phyloP scores from a whole-genome alignment of 2,888 invertebrate species.

The Melinaea marsaeus region DNA sequence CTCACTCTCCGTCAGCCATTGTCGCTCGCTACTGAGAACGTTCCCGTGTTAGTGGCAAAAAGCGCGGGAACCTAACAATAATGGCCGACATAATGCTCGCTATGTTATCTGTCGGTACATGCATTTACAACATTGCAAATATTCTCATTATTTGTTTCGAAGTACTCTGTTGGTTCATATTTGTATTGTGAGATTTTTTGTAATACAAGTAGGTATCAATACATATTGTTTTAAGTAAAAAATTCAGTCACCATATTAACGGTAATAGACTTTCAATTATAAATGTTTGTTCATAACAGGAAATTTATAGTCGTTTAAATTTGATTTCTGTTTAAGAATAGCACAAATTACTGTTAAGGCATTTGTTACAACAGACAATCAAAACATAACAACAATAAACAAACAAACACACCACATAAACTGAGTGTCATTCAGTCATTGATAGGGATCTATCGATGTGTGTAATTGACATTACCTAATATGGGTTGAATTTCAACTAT shows the following conservation, averaged over 20 bases:
- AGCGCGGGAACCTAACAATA: slow-evolving; percentile 75
- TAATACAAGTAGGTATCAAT: not conserved
- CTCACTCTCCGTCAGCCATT: slow-evolving; percentile 71
- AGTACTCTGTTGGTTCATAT: slow-evolving; percentile 36
- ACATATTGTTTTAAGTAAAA: no score
- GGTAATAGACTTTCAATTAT: not conserved
- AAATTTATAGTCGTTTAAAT: slow-evolving; percentile 9
- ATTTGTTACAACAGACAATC: slow-evolving; percentile 48
- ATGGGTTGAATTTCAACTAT: slow-evolving; percentile 11
- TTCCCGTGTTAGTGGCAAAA: slow-evolving; percentile 75
- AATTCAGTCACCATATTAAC: not conserved
- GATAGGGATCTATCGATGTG: slow-evolving; percentile 10
- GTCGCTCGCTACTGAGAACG: slow-evolving; percentile 73
- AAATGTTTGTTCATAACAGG: slow-evolving; percentile 2
- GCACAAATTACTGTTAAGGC: slow-evolving; percentile 52
- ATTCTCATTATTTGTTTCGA: slow-evolving; percentile 58
- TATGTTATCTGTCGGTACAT: slow-evolving; percentile 64
- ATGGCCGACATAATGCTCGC: slow-evolving; percentile 73
- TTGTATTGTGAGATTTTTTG: slow-evolving; percentile 11
- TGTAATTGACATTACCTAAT: slow-evolving; percentile 4
- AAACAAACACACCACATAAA: slow-evolving; percentile 66
- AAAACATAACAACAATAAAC: slow-evolving; percentile 52
- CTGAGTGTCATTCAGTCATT: slow-evolving; percentile 43
- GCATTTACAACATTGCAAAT: slow-evolving; percentile 62
- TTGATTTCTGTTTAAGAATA: slow-evolving; percentile 22